phyloP scores from a whole-genome alignment of 2,113 vertebrate species.

The Trachemys scripta region DNA sequence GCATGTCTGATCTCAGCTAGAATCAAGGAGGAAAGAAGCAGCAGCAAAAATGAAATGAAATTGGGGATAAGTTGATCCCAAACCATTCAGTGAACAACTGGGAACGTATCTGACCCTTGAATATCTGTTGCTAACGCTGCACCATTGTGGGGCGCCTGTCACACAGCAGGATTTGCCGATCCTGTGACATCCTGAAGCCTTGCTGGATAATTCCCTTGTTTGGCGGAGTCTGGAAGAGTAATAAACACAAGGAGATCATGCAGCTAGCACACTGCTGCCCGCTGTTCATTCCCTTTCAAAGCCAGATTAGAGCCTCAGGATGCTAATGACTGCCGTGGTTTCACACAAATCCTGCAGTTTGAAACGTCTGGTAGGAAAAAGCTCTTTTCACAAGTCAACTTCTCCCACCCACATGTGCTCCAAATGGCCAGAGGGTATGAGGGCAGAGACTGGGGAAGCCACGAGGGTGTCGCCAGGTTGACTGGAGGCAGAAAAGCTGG shows the following conservation, averaged over 20 bases:
- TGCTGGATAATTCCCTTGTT: not conserved
- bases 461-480: not conserved
- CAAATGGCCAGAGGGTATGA: not conserved
- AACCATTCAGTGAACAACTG: not conserved
- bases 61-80: not conserved
- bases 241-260: conserved; percentile 23
- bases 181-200: not conserved
- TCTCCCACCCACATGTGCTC: not conserved
- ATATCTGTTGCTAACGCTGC: not conserved
- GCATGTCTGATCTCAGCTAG: not conserved
- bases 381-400: not conserved
- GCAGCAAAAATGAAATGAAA: not conserved
- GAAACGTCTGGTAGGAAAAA: not conserved
- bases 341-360: not conserved
- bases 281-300: not conserved
- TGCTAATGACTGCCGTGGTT: not conserved
- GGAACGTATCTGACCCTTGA: not conserved
- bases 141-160: not conserved
- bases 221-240: not conserved
- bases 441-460: not conserved
- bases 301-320: not conserved
- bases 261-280: not conserved
- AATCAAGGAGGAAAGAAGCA: not conserved
- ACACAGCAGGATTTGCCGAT: not conserved
- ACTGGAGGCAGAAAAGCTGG: not conserved